Evolutionary conservation across 2,888 invertebrate species (phyloP), one percentile per base, ranked within the genome.

Genomic region (Drosophila barbarae): DNA sequence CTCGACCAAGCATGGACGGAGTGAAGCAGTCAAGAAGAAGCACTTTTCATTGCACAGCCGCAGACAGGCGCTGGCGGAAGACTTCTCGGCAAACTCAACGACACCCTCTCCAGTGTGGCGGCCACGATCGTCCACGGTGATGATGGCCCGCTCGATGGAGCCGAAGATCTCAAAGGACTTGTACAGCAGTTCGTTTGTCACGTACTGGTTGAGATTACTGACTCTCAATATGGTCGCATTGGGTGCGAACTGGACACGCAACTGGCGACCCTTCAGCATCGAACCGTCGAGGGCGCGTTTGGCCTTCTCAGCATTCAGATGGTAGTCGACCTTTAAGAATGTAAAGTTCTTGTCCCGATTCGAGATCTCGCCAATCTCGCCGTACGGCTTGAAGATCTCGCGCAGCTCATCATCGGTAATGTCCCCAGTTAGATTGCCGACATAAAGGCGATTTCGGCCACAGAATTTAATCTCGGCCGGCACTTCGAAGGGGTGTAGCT

Each of bases 321-420:
- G 94, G 85, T 94, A 98, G 89, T 89, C 89, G 34, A 89, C 77
- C 77, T 89, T 89, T n/a, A 82, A 94, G 89, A 99, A 99, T 30
- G 97, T 98, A 91, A 99, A 99, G 87, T 97, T 98, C 89, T 98
- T 98, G 67, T 96, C 95, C 67, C 96, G 94, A 89, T 98, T 98
- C 18, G 98, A 91, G 88, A 96, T 90, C 89, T 99, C 98, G 12
- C 95, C 93, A 47, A 95, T 93, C 91, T 98, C 98, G 34, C 99
- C 99, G 90, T 92, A 98, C 38, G 94, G 92, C 65, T 93, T 92
- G 88, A 99, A 99, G 88, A 98, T 89, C 71, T 93, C 93, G 57
- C 93, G 93, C 59, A 99, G 92, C 86, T 99, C 98, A 51, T 95
- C 95, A 87, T 98, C 98, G 3, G 93, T 93, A 0, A 95, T 93